Evolutionary conservation across 2,113 vertebrate species (phyloP).

Genomic region (Menura novaehollandiae): DNA sequence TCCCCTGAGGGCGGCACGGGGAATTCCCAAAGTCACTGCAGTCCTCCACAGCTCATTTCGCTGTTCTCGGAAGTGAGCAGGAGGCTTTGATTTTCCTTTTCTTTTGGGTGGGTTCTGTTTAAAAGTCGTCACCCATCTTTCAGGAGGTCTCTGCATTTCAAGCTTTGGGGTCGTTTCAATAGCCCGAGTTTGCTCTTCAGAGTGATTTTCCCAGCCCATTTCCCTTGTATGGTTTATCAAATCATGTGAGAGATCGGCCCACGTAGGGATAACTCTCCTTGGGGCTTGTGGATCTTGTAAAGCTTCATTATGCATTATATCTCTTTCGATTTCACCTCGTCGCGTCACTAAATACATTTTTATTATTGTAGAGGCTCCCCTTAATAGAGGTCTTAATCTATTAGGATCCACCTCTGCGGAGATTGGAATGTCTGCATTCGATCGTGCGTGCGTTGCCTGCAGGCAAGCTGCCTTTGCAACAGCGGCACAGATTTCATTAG

Average conservation of each 20-base stretch:
- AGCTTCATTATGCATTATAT: neutral
- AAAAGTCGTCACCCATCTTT: neutral
- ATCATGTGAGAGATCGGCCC: neutral
- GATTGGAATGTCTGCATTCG: neutral
- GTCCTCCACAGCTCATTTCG: neutral
- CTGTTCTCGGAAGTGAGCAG: fast-evolving
- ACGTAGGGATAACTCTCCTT: too few relatives aligned
- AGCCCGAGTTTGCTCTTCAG: neutral
- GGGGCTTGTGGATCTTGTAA: neutral
- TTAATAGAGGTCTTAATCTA: neutral
- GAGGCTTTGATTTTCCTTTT: neutral
- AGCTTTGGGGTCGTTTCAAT: neutral
- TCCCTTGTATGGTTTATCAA: neutral
- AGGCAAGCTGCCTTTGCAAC: neutral
- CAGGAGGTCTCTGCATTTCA: neutral
- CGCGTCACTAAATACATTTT: neutral
- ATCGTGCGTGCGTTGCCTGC: neutral
- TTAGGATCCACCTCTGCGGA: fast-evolving
- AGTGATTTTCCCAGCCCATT: neutral
- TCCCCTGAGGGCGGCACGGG: neutral
- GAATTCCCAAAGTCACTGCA: neutral
- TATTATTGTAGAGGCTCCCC: neutral
- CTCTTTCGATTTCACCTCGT: neutral
- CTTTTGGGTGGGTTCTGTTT: fast-evolving
- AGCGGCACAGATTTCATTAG: fast-evolving